A percentile compares a stretch with the other conserved stretches of the same genome.
Evolutionary conservation across 2,797 vertebrate species (phyloP).

Genomic region (Austrolebias charrua): DNA sequence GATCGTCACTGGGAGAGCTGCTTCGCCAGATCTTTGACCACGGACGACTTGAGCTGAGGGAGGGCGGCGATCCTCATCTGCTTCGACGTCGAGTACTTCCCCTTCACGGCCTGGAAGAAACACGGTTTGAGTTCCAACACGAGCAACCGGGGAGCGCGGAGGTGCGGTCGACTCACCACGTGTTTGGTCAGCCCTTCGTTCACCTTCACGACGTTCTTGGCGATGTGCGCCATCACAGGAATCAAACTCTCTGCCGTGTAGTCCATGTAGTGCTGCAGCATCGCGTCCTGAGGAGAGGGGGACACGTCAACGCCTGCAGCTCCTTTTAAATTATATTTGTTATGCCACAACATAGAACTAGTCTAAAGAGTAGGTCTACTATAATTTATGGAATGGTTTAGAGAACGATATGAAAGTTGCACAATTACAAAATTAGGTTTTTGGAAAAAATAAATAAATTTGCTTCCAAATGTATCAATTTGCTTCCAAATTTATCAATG

Average conservation of each 20-base stretch:
- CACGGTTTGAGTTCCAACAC: no score
- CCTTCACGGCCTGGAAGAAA: constrained; percentile 79
- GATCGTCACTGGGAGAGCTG: constrained; percentile 49
- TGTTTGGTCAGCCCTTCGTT: constrained; percentile 79
- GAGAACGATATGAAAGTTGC: no score
- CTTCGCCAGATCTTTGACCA: constrained; percentile 78
- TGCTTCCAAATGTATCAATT: no score
- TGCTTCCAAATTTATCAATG: no score
- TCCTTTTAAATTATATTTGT: no score
- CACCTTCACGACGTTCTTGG: constrained; percentile 86
- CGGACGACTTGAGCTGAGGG: constrained; percentile 76
- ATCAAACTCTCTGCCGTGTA: constrained; percentile 80
- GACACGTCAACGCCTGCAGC: neutral
- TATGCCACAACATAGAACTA: no score
- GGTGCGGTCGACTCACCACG: constrained; percentile 67
- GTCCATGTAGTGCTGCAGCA: constrained; percentile 80
- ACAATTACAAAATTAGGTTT: no score
- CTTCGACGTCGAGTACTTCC: constrained; percentile 82
- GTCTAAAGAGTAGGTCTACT: no score
- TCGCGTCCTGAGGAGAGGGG: constrained; percentile 70
- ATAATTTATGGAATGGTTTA: no score
- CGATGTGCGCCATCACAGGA: constrained; percentile 83
- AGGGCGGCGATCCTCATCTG: constrained; percentile 77
- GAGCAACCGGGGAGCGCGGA: no score
- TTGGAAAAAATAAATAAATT: no score